Base-by-base conservation (phyloP, 2,888 invertebrate species). In the Abscondita cerata region DNA sequence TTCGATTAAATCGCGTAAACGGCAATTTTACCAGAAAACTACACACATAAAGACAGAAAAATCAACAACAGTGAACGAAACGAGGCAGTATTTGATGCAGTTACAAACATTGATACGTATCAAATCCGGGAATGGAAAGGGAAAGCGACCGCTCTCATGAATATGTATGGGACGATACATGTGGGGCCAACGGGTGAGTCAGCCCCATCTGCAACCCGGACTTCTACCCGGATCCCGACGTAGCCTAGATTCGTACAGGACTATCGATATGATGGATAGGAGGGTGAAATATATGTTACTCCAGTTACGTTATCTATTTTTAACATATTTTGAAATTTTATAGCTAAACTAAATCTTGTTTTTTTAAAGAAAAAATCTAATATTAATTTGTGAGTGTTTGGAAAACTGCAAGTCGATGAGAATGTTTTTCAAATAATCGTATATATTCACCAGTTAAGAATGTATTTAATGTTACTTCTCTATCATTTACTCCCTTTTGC, bases 81-180 rank as follows among this genome's bases (percentile, higher is more conserved):
- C 58, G 58, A 64, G 60, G 52, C 65, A 55, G 62, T 56, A 62
- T 66, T 68, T 70, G 68, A 67, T 68, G 69, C 68, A 70, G 68
- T 70, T 68, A 70, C 71, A 70, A 73, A 73, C 72, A 70, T 72
- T 71, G 72, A 72, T 72, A 73, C 70, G 71, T 73, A 72, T 73
- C 73, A 72, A 73, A 73, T 71, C 71, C 70, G 60, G 70, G 64
- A 68, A 71, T 74, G 70, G 75, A 77, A 77, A 78, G 78, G 78
- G 78, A 77, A 78, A 77, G 76, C 75, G 73, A 67, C 68, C 67
- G 74, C 72, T 68, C 76, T 79, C 79, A 79, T 80, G 80, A 80
- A 80, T 80, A 80, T 80, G 80, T 80, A 80, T 80, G 73, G 76
- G 70, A 70, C 72, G 72, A 75, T 77, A 76, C 75, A 77, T 75